Conservation (phyloP, 2,888 invertebrate species). For the Leptopilina myrica region DNA sequence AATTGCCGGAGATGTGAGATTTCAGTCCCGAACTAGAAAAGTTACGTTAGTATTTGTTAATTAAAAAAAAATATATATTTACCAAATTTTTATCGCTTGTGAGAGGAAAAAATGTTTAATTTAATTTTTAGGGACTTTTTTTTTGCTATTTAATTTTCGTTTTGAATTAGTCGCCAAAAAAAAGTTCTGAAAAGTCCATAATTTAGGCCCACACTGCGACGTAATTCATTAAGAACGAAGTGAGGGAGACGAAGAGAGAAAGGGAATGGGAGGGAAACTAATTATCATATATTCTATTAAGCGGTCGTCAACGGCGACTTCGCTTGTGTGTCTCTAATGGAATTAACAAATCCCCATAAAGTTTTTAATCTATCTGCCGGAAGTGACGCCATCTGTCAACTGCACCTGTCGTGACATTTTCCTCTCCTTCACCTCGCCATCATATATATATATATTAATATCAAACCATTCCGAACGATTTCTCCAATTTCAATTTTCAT, state of each 20-base stretch:
- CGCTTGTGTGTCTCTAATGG: constrained; percentile 43
- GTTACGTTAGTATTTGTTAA: constrained; percentile 5
- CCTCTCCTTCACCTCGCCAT: neutral
- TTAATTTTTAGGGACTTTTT: no score
- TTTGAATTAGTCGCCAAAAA: no score
- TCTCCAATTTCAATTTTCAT: constrained; percentile 13
- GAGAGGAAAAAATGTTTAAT: no score
- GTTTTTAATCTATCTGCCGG: constrained; percentile 60
- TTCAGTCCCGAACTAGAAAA: constrained; percentile 45
- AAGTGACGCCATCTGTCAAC: constrained; percentile 70
- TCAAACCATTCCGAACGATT: constrained; percentile 14
- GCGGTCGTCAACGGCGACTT: constrained; percentile 51
- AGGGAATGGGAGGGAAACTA: constrained; percentile 48
- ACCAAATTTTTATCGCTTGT: no score
- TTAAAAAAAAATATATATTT: neutral
- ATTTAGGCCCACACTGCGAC: constrained; percentile 40
- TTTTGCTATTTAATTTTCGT: no score
- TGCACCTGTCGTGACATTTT: constrained; percentile 62
- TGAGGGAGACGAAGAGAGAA: no score
- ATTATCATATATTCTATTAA: constrained; percentile 58
- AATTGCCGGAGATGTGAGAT: constrained; percentile 61
- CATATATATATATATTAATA: neutral
- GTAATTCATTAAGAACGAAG: constrained; percentile 48
- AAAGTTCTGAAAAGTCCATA: constrained; percentile 11
- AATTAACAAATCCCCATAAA: constrained; percentile 55